Percentiles rank a stretch among this genome's conserved stretches.
phyloP scores from a whole-genome alignment of 2,888 invertebrate genomes.

The Athrips mouffetella region DNA sequence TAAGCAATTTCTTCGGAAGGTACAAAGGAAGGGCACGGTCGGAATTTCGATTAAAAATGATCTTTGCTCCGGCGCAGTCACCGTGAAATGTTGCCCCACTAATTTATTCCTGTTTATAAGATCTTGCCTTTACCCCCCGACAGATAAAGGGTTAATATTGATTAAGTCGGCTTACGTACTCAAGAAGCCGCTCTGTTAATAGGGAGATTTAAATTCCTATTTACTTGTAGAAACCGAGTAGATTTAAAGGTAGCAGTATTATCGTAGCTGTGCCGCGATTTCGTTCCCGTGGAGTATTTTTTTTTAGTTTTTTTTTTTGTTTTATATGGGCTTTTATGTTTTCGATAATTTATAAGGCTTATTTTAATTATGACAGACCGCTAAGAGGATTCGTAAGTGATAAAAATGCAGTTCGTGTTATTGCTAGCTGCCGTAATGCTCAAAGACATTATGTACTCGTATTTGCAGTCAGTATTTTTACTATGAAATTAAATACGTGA shows the following conservation, averaged over 20 bases:
- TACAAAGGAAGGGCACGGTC: constrained; percentile 41
- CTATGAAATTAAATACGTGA: constrained; percentile 6
- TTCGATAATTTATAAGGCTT: too few species aligned
- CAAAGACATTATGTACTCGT: background rate
- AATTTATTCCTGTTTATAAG: constrained; percentile 20
- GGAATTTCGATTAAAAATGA: constrained; percentile 62
- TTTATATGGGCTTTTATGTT: too few species aligned
- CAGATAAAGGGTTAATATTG: constrained; percentile 5
- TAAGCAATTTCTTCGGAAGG: constrained; percentile 39
- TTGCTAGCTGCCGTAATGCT: too few species aligned
- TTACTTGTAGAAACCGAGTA: background rate
- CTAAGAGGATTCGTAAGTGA: too few species aligned
- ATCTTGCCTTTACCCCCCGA: background rate
- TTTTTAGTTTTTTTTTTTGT: too few species aligned
- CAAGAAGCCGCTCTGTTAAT: too few species aligned
- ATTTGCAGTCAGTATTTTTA: background rate
- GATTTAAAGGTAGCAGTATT: background rate
- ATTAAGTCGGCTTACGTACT: background rate
- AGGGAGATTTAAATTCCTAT: too few species aligned
- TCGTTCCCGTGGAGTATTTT: too few species aligned
- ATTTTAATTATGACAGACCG: too few species aligned
- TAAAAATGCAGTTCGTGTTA: too few species aligned
- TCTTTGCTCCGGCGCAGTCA: constrained; percentile 44
- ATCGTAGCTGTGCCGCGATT: too few species aligned
- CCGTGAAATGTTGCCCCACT: constrained; percentile 38